phyloP scores from a whole-genome alignment of 2,797 vertebrate species.

The Streptopelia turtur region DNA sequence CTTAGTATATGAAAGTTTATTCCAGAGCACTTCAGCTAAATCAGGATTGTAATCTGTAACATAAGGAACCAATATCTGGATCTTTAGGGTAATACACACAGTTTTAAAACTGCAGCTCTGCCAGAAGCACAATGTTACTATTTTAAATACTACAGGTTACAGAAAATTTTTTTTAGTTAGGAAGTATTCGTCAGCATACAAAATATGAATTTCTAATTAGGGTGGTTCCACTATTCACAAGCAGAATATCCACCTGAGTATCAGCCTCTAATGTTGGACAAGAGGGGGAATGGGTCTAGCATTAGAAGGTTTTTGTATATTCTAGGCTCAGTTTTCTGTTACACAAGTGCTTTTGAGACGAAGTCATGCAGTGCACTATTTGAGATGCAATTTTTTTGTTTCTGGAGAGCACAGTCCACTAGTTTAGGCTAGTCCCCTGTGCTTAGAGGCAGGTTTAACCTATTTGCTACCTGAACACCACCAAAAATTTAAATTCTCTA shows the following conservation, averaged over 20 bases:
- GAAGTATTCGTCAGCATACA: background rate
- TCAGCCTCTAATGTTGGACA: background rate
- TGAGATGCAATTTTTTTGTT: background rate
- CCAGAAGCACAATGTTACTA: background rate
- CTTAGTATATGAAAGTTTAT: background rate
- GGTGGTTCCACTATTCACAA: background rate
- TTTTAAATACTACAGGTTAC: background rate
- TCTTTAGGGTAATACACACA: background rate
- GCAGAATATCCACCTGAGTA: background rate
- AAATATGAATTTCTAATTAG: background rate
- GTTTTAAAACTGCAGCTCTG: background rate
- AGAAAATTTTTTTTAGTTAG: background rate
- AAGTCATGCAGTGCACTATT: background rate
- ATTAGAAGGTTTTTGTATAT: background rate
- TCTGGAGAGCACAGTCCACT: background rate
- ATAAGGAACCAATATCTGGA: background rate
- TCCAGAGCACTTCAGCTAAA: background rate
- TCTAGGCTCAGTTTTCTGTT: background rate
- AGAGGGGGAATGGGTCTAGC: background rate
- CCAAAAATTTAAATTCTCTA: background rate
- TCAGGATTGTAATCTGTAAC: background rate
- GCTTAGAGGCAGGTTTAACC: background rate
- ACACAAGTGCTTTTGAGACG: background rate
- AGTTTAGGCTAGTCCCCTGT: background rate
- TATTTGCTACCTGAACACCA: background rate